A percentile compares a stretch with the other conserved stretches of the same genome.
Conservation (phyloP, 2,113 vertebrate genomes). For the Herpetotheres cachinnans region DNA sequence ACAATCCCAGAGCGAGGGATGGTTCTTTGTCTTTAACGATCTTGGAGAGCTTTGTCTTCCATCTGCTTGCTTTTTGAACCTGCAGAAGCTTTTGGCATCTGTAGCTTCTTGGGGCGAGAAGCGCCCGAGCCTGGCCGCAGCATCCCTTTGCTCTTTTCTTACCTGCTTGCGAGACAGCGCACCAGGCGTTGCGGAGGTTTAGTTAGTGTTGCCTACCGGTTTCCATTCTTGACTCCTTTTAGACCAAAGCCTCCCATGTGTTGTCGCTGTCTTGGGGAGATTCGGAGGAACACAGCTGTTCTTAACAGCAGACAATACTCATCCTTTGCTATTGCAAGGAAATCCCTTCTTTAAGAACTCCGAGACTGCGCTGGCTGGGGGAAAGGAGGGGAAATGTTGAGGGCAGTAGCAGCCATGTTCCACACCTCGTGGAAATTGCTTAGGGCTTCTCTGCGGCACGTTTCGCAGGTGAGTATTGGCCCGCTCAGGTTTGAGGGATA, state of each 20-base stretch:
- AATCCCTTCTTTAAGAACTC: neutral
- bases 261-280: neutral
- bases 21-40: neutral
- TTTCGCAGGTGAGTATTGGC: neutral
- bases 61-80: neutral
- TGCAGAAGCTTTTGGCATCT: neutral
- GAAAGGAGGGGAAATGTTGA: neutral
- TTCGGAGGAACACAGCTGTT: neutral
- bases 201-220: neutral
- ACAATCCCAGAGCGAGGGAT: neutral
- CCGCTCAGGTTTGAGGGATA: neutral
- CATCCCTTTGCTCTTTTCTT: neutral
- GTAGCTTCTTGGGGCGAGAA: neutral
- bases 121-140: neutral
- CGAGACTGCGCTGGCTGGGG: neutral
- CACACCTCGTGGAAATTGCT: neutral
- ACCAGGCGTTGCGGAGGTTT: neutral
- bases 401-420: neutral
- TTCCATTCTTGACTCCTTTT: neutral
- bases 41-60: neutral
- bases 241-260: neutral
- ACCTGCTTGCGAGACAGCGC: neutral
- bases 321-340: neutral
- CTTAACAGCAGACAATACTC: neutral
- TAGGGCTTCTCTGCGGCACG: neutral